Conservation (phyloP, 37 sponge, comb jelly and placozoan genomes). For the Ianthella basta region DNA sequence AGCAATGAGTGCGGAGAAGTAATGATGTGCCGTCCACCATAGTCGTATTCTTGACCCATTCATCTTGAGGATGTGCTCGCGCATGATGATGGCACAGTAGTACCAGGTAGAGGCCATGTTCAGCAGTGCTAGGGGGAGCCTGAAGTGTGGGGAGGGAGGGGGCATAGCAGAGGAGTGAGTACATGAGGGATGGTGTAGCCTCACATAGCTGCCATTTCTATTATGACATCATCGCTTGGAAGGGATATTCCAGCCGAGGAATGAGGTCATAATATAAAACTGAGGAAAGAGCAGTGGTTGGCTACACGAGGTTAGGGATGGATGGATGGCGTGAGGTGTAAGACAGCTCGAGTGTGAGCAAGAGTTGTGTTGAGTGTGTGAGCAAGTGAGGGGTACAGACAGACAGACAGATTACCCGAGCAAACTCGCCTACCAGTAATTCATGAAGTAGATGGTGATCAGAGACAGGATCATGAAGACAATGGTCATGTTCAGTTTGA, state of each 20-base stretch:
- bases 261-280: no score
- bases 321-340: no score
- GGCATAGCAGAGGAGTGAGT: no score
- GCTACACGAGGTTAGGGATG: no score
- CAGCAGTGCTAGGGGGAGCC: constrained; percentile 7
- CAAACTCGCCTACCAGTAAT: not conserved
- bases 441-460: not conserved
- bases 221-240: no score
- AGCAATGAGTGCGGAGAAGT: constrained; percentile 35
- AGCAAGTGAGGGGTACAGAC: not conserved
- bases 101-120: constrained; percentile 30
- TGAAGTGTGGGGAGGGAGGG: not conserved
- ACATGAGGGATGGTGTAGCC: no score
- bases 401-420: not conserved
- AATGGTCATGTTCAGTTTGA: constrained; percentile 31
- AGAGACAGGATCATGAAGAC: constrained; percentile 19
- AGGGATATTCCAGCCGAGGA: no score
- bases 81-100: constrained; percentile 30
- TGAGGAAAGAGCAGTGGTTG: no score
- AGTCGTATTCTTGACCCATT: constrained; percentile 36
- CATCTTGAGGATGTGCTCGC: constrained; percentile 27
- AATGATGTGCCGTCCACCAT: constrained; percentile 41
- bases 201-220: no score
- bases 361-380: no score
- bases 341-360: no score